Evolutionary conservation across 2,888 invertebrate species (phyloP).

Genomic region (Orchesella flavescens): DNA sequence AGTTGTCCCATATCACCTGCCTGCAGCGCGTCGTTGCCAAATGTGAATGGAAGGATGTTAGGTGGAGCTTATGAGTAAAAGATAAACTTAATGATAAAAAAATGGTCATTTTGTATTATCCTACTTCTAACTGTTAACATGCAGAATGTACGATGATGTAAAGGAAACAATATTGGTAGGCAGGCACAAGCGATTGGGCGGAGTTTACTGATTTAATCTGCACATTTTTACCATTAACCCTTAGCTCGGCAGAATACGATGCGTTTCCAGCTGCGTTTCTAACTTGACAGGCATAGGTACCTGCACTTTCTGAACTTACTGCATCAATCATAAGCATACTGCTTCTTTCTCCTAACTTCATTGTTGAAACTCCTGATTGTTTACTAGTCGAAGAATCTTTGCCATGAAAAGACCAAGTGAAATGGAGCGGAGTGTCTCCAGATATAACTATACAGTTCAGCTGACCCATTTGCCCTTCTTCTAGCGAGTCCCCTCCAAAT

Average conservation of each 20-base stretch:
- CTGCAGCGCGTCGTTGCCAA: slow-evolving; percentile 82
- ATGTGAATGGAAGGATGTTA: slow-evolving; percentile 79
- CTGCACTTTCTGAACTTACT: slow-evolving; percentile 79
- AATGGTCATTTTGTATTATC: slow-evolving; percentile 53
- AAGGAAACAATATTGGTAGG: no score
- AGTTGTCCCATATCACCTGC: slow-evolving; percentile 84
- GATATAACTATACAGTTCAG: slow-evolving; percentile 82
- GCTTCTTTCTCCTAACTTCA: slow-evolving; percentile 77
- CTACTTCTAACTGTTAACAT: no score
- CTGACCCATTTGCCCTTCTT: slow-evolving; percentile 84
- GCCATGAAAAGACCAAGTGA: slow-evolving; percentile 85
- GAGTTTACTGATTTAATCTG: not conserved
- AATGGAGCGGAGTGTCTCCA: slow-evolving; percentile 85
- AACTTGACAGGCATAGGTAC: slow-evolving; percentile 83
- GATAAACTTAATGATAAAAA: slow-evolving; percentile 67
- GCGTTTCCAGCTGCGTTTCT: slow-evolving; percentile 81
- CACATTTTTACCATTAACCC: slow-evolving; percentile 37
- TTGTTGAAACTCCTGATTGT: slow-evolving; percentile 77
- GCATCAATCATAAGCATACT: slow-evolving; percentile 78
- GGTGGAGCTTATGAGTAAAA: no score
- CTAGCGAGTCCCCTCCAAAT: slow-evolving; percentile 82
- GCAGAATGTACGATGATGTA: no score
- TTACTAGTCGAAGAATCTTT: slow-evolving; percentile 71
- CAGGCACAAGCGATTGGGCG: not conserved
- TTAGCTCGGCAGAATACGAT: slow-evolving; percentile 77